These are phyloP conservation scores for Eretmodus cyanostictus DNA, from an alignment of 2,113 vertebrate genomes.

Conservation along the genomic window DNA sequence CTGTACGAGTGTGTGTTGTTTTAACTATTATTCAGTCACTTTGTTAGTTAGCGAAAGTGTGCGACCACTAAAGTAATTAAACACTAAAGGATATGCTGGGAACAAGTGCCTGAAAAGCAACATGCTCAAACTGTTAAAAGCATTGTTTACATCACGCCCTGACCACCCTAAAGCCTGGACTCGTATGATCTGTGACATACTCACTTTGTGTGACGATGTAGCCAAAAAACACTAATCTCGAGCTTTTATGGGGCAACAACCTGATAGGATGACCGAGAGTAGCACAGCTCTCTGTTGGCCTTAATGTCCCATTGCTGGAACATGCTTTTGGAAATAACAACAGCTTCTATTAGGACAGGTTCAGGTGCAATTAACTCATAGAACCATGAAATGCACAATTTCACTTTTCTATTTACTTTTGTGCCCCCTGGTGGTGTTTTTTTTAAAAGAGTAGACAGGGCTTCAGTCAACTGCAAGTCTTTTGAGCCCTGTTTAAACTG, in stretches of 20 bases:
- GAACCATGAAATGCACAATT: not conserved
- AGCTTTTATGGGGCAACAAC: not conserved
- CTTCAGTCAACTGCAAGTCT: not conserved
- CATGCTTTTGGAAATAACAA: not conserved
- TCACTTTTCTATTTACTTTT: not conserved
- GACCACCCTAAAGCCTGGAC: not conserved
- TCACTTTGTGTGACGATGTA: not conserved
- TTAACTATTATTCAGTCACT: not conserved
- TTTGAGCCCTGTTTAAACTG: not conserved
- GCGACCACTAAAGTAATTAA: not conserved
- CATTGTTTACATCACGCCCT: not conserved
- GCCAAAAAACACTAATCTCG: not conserved
- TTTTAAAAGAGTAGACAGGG: not conserved
- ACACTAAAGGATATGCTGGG: not conserved
- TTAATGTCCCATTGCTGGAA: not conserved
- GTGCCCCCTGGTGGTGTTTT: not conserved
- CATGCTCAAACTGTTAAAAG: not conserved
- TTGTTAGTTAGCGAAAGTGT: not conserved
- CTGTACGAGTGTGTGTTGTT: not conserved
- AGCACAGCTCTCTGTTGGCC: not conserved
- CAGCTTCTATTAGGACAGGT: not conserved
- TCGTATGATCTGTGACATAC: not conserved
- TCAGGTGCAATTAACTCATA: not conserved
- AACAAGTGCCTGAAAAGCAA: constrained; percentile 30
- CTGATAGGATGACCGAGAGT: not conserved